Conservation (phyloP, 2,888 invertebrate species). For the Pandemis corylana region DNA sequence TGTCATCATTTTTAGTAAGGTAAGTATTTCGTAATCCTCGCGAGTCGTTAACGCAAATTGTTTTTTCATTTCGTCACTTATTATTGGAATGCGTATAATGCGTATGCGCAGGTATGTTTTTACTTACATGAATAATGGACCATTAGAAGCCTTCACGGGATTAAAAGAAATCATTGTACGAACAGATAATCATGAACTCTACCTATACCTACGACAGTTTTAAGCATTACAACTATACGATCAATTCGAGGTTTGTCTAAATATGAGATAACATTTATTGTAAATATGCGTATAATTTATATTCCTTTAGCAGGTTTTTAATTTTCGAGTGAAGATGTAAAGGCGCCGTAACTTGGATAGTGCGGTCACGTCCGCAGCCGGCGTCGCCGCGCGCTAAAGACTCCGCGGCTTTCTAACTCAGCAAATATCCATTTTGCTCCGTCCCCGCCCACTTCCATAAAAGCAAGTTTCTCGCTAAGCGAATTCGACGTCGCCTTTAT, state of each 20-base stretch:
- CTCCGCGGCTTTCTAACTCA: slow-evolving; percentile 54
- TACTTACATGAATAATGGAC: no score
- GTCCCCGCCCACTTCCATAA: slow-evolving; percentile 42
- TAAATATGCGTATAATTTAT: not conserved
- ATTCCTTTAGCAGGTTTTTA: slow-evolving; percentile 36
- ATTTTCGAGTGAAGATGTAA: slow-evolving; percentile 43
- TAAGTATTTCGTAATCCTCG: no score
- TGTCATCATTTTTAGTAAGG: no score
- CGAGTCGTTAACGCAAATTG: no score
- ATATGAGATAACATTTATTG: not conserved
- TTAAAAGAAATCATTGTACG: no score
- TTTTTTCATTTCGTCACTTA: no score
- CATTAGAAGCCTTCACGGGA: no score
- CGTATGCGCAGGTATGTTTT: no score
- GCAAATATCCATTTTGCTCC: slow-evolving; percentile 64
- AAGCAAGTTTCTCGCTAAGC: slow-evolving; percentile 37
- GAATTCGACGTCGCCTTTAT: slow-evolving; percentile 24
- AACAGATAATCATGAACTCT: no score
- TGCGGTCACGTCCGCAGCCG: slow-evolving; percentile 56
- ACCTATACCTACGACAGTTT: not conserved
- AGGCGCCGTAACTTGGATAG: slow-evolving; percentile 52
- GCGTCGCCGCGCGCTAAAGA: slow-evolving; percentile 46
- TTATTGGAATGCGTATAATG: no score
- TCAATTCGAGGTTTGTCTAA: not conserved
- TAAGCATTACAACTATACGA: no score